Base-by-base conservation (phyloP, 2,797 vertebrate species). In the Galago senegalensis region DNA sequence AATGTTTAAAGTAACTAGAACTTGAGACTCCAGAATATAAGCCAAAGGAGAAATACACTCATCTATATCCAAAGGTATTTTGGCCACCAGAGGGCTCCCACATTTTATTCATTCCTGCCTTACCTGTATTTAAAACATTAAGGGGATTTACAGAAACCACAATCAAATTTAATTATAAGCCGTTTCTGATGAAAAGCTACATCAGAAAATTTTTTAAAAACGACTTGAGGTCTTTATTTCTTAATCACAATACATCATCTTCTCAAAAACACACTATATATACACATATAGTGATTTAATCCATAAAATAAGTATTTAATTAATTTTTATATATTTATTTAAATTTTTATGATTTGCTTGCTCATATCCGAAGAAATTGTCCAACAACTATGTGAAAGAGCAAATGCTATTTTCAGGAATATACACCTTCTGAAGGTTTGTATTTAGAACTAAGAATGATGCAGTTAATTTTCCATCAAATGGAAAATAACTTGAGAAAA, bases 21-120 rank as follows among this genome's bases (percentile, higher is more conserved):
- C 37, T 83, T 16, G 2, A 43, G 43, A 61, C 56, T 23, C 23
- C 31, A 49, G 46, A 60, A 82, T 69, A 76, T 53, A 94, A 95
- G 6, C 61, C 6, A 60, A 76, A 34, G 29, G 29, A 29, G 20
- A 73, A 87, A 72, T 20, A 61, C 0, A 21, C 0, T 9, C n/a
- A 5, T 49, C 43, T n/a, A 29, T 17, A 34, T 2, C 14, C 34
- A 56, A 82, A 86, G 73, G 49, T 4, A n/a, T 49, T 87, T 72
- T 94, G 21, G 40, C 96, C 97, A 97, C 82, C 65, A 97, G 97
- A 90, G 97, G 97, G 97, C 96, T 76, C 96, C 87, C 73, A 70
- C 21, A 94, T 92, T 96, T 93, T 90, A 86, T 25, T 80, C 82
- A 23, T 94, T 70, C 60, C 72, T 37, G 73, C 10, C 31, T 81